Evolutionary conservation across 2,888 invertebrate genomes (phyloP).

Genomic region (Abscondita cerata): DNA sequence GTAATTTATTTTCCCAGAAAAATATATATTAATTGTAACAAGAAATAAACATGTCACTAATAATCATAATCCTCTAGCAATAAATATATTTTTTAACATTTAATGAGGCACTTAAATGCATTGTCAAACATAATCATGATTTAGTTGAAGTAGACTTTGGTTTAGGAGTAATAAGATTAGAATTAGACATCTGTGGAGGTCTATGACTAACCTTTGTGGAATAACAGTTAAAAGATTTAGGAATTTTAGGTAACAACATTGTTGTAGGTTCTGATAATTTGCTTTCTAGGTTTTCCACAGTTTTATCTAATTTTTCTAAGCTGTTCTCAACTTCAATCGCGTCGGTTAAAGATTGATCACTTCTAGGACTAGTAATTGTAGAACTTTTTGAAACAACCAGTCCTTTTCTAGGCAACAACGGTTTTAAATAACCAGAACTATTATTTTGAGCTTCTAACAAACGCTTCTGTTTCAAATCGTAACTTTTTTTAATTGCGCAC

Average conservation of each 20-base stretch:
- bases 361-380: slow-evolving; percentile 23
- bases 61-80: slow-evolving; percentile 10
- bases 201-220: slow-evolving; percentile 66
- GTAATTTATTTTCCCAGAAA: slow-evolving; percentile 25
- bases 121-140: slow-evolving; percentile 53
- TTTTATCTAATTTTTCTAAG: slow-evolving; percentile 60
- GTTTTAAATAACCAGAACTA: slow-evolving; percentile 45
- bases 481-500: slow-evolving; percentile 74
- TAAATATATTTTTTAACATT: slow-evolving; percentile 12
- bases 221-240: slow-evolving; percentile 83
- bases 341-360: slow-evolving; percentile 23
- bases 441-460: slow-evolving; percentile 63
- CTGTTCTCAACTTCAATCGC: slow-evolving; percentile 48
- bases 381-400: slow-evolving; percentile 45
- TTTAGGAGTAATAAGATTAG: slow-evolving; percentile 49
- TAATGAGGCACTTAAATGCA: slow-evolving; percentile 36
- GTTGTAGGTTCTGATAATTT: slow-evolving; percentile 54
- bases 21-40: slow-evolving; percentile 15
- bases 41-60: slow-evolving; percentile 16
- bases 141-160: slow-evolving; percentile 40
- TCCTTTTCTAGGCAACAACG: slow-evolving; percentile 48
- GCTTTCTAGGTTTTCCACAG: slow-evolving; percentile 58
- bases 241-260: slow-evolving; percentile 76
- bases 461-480: slow-evolving; percentile 60
- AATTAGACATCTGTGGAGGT: slow-evolving; percentile 51